Evolutionary conservation across 2,113 vertebrate species (phyloP).

Genomic region (Sphaerodactylus townsendi): DNA sequence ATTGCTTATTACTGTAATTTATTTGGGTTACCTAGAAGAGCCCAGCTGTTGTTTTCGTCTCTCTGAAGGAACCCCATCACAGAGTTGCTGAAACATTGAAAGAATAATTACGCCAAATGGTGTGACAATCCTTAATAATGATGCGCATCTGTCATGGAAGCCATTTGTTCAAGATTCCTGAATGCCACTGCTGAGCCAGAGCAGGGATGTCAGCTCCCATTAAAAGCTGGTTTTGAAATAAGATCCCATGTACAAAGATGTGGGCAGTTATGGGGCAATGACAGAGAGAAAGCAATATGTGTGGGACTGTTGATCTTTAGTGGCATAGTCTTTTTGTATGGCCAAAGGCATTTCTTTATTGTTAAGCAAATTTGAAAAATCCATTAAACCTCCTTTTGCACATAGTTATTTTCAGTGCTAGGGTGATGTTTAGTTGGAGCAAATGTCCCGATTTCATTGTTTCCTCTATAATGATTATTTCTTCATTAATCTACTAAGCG

Average conservation of each 20-base stretch:
- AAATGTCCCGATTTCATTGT: too few species aligned
- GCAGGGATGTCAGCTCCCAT: neutral
- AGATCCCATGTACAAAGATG: neutral
- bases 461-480: too few species aligned
- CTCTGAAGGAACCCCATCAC: slow-evolving; percentile 47
- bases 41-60: slow-evolving; percentile 52
- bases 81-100: slow-evolving; percentile 64
- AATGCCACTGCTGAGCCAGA: neutral
- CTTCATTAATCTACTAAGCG: too few species aligned
- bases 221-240: neutral
- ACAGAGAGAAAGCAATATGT: too few species aligned
- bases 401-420: slow-evolving; percentile 10
- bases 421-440: neutral
- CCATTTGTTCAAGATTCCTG: slow-evolving; percentile 34
- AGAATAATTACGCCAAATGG: slow-evolving; percentile 46
- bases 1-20: slow-evolving; percentile 37
- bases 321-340: slow-evolving; percentile 19
- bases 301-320: neutral
- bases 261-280: too few species aligned
- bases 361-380: neutral
- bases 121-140: slow-evolving; percentile 41
- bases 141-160: slow-evolving; percentile 20
- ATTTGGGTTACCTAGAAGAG: slow-evolving; percentile 44
- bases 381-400: slow-evolving; percentile 20
- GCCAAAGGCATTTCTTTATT: slow-evolving; percentile 26